Evolutionary conservation across 2,113 vertebrate genomes (phyloP).

Genomic region (Eretmochelys imbricata): DNA sequence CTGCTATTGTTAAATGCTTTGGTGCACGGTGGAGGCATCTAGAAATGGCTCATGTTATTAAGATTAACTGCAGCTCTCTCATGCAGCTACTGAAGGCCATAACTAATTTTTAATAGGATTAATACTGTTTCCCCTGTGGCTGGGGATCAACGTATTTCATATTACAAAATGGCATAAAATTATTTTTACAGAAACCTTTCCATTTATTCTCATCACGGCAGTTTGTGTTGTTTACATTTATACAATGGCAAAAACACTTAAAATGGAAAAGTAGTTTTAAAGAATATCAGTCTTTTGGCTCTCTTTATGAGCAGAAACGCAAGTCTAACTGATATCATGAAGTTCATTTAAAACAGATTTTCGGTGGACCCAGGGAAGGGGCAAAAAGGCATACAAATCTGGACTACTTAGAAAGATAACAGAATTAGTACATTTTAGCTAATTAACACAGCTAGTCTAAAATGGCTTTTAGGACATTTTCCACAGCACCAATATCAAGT

Average conservation of each 20-base stretch:
- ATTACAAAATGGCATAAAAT: slow-evolving; percentile 27
- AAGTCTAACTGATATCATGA: not conserved
- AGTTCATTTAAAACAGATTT: not conserved
- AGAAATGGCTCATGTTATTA: slow-evolving; percentile 53
- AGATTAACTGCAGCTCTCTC: slow-evolving; percentile 33
- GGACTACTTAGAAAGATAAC: not conserved
- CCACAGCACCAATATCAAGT: not conserved
- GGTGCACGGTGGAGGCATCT: slow-evolving; percentile 64
- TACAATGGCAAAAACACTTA: not conserved
- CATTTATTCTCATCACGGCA: not conserved
- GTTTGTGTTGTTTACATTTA: slow-evolving; percentile 9
- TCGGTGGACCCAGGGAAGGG: accelerated
- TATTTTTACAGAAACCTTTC: not conserved
- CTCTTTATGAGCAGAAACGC: not conserved
- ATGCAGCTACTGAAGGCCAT: not conserved
- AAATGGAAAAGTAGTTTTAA: not conserved
- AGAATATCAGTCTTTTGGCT: not conserved
- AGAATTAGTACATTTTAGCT: not conserved
- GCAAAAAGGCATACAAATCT: slow-evolving; percentile 19
- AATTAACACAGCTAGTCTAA: slow-evolving; percentile 6
- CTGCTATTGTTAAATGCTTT: slow-evolving; percentile 69
- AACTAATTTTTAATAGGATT: slow-evolving; percentile 35
- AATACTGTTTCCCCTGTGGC: slow-evolving; percentile 2
- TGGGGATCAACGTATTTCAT: not conserved
- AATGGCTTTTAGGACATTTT: not conserved